Percentiles rank a stretch among this genome's conserved stretches.
These are phyloP conservation scores for Drosophila setifemur DNA, from an alignment of 1,140 invertebrate species.

Conservation along the genomic window DNA sequence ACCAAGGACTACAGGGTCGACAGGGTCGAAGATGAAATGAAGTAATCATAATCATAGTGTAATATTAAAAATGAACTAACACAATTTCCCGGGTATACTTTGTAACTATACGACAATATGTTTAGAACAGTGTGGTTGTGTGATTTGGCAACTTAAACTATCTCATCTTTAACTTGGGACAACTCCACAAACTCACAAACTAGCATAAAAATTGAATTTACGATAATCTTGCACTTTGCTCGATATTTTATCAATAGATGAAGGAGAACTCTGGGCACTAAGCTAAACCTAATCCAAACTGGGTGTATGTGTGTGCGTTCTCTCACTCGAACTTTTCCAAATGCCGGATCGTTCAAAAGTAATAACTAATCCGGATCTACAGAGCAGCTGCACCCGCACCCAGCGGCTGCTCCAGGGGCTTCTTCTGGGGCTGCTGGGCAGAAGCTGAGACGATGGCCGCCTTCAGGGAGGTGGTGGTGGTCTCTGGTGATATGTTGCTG, in stretches of 20 bases:
- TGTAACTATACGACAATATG: constrained; percentile 16
- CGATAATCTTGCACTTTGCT: constrained; percentile 71
- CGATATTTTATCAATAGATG: no score
- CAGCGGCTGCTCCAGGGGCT: constrained; percentile 22
- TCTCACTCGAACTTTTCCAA: constrained; percentile 20
- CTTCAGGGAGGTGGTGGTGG: constrained; percentile 41
- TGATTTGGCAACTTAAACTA: constrained; percentile 44
- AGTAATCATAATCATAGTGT: not conserved
- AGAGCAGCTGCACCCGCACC: constrained; percentile 16
- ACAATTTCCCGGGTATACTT: constrained; percentile 24
- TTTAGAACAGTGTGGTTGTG: constrained; percentile 32
- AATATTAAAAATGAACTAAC: constrained; percentile 19
- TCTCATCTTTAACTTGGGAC: constrained; percentile 29
- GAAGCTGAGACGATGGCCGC: constrained; percentile 33
- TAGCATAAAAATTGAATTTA: constrained; percentile 21
- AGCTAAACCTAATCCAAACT: constrained; percentile 68
- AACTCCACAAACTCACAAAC: constrained; percentile 18
- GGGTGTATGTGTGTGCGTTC: constrained; percentile 58
- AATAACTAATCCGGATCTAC: constrained; percentile 12
- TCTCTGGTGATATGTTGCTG: constrained; percentile 58
- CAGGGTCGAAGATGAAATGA: constrained; percentile 12
- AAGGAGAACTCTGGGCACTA: constrained; percentile 42
- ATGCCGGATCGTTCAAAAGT: constrained; percentile 5
- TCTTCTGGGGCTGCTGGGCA: constrained; percentile 8
- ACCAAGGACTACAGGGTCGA: not conserved